Percentiles rank a stretch among this genome's conserved stretches.
These are phyloP conservation scores for Trachurus trachurus DNA, from an alignment of 2,797 vertebrate species.

Conservation along the genomic window DNA sequence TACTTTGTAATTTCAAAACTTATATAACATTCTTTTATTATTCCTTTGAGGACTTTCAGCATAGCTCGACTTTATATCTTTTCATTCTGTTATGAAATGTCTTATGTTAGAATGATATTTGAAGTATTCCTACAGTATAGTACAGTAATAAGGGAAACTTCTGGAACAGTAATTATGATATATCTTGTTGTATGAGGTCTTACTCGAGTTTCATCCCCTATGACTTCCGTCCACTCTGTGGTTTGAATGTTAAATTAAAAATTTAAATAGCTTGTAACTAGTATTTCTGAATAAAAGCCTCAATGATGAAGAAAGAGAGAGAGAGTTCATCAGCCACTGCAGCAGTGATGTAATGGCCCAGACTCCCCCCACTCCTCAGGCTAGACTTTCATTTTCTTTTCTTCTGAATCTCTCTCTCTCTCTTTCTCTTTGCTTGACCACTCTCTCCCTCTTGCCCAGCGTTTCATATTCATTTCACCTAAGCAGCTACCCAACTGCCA, in stretches of 20 bases:
- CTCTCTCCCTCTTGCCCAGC: slow-evolving; percentile 30
- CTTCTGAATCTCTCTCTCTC: slow-evolving; percentile 13
- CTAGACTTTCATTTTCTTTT: slow-evolving; percentile 44
- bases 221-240: neutral
- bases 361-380: slow-evolving; percentile 46
- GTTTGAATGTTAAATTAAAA: slow-evolving; percentile 10
- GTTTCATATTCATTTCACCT: slow-evolving; percentile 20
- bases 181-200: neutral
- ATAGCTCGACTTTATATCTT: neutral
- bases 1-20: neutral
- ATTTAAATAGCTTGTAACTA: neutral
- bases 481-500: neutral
- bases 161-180: neutral
- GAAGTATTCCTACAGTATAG: neutral
- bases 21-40: neutral
- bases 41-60: neutral
- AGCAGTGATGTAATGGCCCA: slow-evolving; percentile 78
- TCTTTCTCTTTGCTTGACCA: slow-evolving; percentile 40
- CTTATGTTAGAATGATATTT: neutral
- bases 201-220: neutral
- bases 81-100: neutral
- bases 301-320: neutral
- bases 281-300: slow-evolving; percentile 4
- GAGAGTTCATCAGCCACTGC: slow-evolving; percentile 67
- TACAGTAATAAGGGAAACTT: neutral